Evolutionary conservation across 2,888 invertebrate species (phyloP), one percentile per base, ranked within the genome.

Genomic region (Callinectes sapidus): DNA sequence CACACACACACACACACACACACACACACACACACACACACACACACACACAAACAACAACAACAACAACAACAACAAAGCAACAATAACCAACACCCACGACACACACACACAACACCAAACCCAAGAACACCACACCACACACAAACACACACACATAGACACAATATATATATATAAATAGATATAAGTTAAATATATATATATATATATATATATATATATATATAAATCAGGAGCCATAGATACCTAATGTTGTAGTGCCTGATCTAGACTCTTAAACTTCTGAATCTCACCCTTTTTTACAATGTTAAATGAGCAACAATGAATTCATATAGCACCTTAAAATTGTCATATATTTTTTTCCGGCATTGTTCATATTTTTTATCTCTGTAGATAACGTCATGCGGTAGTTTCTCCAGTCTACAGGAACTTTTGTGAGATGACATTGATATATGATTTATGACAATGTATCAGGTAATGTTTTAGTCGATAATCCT

Each of bases 151-250:
- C 18, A 77, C 23, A 89, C 18, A 66, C 39, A 61, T n/a, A 32
- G 3, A 42, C 48, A 55, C n/a, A 55, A 86, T 85, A 90, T 90
- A 90, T 90, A 86, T 90, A 85, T 86, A 86, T 90, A 90, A 61
- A 90, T 86, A 85, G 86, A 90, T 90, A 90, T 90, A 90, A n/a
- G n/a, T n/a, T 90, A 90, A 86, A 90, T 86, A 90, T 61, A 86
- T 90, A 90, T 90, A 90, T 90, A 90, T 90, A 81, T 81, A 90
- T 81, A 90, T 90, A 90, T 90, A 90, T 77, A 66, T 39, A 35
- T 42, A 71, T 39, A 71, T 86, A 86, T 86, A 18, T 86, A 42
- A n/a, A 86, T 86, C 39, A 39, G 0, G 39, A 32, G 39, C 16
- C 61, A 61, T 61, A 23, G 61, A 23, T 61, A 61, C 23, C 61